These are phyloP conservation scores for Limenitis camilla DNA, from an alignment of 2,888 invertebrate genomes.

Conservation along the genomic window DNA sequence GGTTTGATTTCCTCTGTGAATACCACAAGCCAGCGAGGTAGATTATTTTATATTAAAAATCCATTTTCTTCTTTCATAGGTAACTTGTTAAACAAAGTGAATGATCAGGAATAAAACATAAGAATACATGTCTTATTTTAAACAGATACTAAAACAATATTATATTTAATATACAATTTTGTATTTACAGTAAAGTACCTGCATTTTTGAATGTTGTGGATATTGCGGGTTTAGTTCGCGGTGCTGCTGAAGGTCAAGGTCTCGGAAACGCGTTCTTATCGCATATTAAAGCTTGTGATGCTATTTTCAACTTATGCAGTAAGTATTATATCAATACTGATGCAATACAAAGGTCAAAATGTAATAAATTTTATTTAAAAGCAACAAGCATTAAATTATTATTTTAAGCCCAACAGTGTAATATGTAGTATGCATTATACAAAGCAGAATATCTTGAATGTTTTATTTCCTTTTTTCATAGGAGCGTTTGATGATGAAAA, in stretches of 20 bases:
- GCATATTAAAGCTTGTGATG: constrained; percentile 98
- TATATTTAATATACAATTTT: not conserved
- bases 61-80: not conserved
- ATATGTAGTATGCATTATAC: too few species aligned
- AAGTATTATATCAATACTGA: constrained; percentile 59
- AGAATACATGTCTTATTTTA: not conserved
- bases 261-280: constrained; percentile 99
- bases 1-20: constrained; percentile 94
- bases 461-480: too few species aligned
- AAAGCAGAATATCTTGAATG: too few species aligned
- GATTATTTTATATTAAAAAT: not conserved
- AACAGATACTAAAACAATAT: not conserved
- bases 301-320: constrained; percentile 97
- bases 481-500: constrained; percentile 99
- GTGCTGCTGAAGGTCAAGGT: constrained; percentile 98
- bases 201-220: constrained; percentile 98
- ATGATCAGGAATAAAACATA: not conserved
- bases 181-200: constrained; percentile 89
- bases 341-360: too few species aligned
- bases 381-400: too few species aligned
- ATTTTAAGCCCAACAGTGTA: too few species aligned
- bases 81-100: too few species aligned
- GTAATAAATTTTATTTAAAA: too few species aligned
- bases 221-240: constrained; percentile 98
- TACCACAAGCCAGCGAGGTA: constrained; percentile 96